These are phyloP conservation scores for Drosophila persimilis DNA, from an alignment of 1,140 invertebrate genomes.

Conservation along the genomic window DNA sequence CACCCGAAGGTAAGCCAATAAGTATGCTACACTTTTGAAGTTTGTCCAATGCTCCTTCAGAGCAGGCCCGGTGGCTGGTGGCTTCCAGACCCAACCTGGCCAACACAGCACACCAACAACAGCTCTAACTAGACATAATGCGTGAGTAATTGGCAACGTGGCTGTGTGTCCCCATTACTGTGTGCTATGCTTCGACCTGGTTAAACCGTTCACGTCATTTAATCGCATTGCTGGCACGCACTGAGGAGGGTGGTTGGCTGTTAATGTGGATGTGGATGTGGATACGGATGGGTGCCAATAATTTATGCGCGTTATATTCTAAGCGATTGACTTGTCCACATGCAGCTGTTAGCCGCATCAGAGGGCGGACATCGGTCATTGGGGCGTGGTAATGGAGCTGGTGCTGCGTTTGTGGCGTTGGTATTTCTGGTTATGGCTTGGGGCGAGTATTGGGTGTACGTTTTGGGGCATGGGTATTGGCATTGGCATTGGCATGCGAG, in stretches of 20 bases:
- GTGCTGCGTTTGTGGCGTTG: too few relatives aligned
- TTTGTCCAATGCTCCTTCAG: conserved; percentile 8
- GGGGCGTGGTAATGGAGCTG: not conserved
- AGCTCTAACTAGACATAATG: conserved; percentile 25
- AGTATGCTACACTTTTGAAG: conserved; percentile 50
- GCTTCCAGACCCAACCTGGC: not conserved
- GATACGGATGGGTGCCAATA: conserved; percentile 21
- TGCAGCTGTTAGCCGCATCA: conserved; percentile 42
- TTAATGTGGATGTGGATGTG: not conserved
- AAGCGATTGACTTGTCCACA: conserved; percentile 60
- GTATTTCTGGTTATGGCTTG: too few relatives aligned
- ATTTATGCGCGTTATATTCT: conserved; percentile 66
- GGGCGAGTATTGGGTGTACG: too few relatives aligned
- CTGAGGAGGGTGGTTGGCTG: not conserved
- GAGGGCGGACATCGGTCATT: not conserved
- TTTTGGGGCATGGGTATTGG: not conserved
- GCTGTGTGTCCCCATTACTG: not conserved
- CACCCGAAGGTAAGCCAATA: conserved; percentile 36
- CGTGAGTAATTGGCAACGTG: conserved; percentile 58
- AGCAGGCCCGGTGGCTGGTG: not conserved
- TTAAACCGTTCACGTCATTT: conserved; percentile 48
- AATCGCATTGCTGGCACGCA: conserved; percentile 16
- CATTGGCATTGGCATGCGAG: not conserved
- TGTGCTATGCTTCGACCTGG: not conserved
- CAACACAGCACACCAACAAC: too few relatives aligned